Conservation (phyloP, 2,888 invertebrate genomes). For the Scaptodrosophila latifasciaeformis region DNA sequence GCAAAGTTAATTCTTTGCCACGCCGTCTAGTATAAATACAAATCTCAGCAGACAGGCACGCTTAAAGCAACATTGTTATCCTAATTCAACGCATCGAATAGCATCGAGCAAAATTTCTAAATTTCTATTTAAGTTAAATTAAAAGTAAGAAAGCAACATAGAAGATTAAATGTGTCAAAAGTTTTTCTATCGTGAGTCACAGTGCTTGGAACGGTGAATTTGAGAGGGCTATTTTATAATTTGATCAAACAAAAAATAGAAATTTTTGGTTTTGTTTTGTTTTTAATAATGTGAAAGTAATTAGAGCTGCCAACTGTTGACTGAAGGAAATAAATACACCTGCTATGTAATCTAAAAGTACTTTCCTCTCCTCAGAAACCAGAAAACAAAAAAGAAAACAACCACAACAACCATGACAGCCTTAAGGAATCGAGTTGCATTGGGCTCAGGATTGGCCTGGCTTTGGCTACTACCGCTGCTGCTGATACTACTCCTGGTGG, state of each 20-base stretch:
- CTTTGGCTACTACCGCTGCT: slow-evolving; percentile 56
- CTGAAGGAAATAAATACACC: too few relatives aligned
- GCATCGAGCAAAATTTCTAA: too few relatives aligned
- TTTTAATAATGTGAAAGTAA: too few relatives aligned
- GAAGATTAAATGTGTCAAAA: slow-evolving; percentile 42
- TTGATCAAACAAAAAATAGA: neutral
- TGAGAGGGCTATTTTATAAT: too few relatives aligned
- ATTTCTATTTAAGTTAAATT: too few relatives aligned
- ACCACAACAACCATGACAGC: slow-evolving; percentile 17
- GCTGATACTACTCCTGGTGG: slow-evolving; percentile 57
- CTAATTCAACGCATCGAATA: slow-evolving; percentile 68
- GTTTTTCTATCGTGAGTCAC: slow-evolving; percentile 55
- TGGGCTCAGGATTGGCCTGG: too few relatives aligned
- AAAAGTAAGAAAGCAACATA: slow-evolving; percentile 19
- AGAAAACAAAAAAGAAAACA: neutral
- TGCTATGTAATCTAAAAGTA: too few relatives aligned
- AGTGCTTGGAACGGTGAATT: neutral
- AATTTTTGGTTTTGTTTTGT: too few relatives aligned
- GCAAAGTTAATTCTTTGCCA: slow-evolving; percentile 28
- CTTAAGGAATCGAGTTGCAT: slow-evolving; percentile 20
- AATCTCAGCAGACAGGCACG: slow-evolving; percentile 66
- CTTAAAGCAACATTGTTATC: slow-evolving; percentile 71
- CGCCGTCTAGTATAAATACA: slow-evolving; percentile 70
- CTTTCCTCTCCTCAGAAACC: too few relatives aligned
- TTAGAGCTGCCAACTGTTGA: too few relatives aligned